Conservation (phyloP, 2,113 vertebrate genomes). For the Solenodon paradoxus region DNA sequence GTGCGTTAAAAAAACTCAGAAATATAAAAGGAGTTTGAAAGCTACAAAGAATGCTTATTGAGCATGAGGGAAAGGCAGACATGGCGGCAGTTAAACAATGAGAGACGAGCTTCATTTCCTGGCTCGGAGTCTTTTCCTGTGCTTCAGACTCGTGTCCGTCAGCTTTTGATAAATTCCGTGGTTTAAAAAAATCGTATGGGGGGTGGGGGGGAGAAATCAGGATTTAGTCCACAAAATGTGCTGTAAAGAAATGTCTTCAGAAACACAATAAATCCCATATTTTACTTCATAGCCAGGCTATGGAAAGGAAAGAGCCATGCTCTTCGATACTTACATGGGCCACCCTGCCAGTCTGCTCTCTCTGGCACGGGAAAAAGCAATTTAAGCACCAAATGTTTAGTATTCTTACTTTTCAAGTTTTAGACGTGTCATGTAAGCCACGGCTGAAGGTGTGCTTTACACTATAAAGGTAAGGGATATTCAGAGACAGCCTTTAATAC, state of each 20-base stretch:
- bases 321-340: background rate
- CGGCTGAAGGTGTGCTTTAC: constrained; percentile 26
- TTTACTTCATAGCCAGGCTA: background rate
- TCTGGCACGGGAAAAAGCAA: constrained; percentile 7
- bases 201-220: background rate
- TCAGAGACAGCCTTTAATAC: constrained; percentile 50
- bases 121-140: constrained; percentile 65
- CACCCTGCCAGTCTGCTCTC: background rate
- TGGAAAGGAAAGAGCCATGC: background rate
- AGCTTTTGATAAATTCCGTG: constrained; percentile 38
- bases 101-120: constrained; percentile 29
- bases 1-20: constrained; percentile 49
- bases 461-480: constrained; percentile 7
- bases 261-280: background rate
- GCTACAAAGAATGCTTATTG: constrained; percentile 30
- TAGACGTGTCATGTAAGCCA: constrained; percentile 20
- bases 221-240: background rate
- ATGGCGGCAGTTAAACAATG: constrained; percentile 6
- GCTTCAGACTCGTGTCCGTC: constrained; percentile 38
- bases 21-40: background rate
- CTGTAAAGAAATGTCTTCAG: background rate
- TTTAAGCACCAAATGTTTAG: constrained; percentile 50
- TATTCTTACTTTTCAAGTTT: constrained; percentile 40
- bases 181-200: background rate
- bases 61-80: constrained; percentile 49